phyloP scores from a whole-genome alignment of 2,888 invertebrate genomes.

The Mesorhabditis belari region DNA sequence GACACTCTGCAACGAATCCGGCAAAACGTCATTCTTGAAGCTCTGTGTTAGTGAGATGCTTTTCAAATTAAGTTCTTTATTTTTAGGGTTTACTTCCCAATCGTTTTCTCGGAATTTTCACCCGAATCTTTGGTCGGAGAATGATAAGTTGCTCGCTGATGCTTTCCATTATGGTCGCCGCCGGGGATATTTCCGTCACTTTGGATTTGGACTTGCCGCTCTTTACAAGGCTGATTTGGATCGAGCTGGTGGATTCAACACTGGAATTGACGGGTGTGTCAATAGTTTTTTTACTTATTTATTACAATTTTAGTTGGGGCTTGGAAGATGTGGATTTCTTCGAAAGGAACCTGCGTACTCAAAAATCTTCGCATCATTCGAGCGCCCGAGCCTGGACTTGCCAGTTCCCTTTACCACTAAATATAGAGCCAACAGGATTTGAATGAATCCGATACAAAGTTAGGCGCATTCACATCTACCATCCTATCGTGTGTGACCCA shows the following conservation, averaged over 20 bases:
- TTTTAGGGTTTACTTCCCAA: conserved; percentile 70
- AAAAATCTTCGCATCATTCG: conserved; percentile 71
- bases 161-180: conserved; percentile 42
- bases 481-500: conserved; percentile 76
- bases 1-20: conserved; percentile 68
- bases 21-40: conserved; percentile 54
- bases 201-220: conserved; percentile 88
- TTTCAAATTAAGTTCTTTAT: too few relatives aligned
- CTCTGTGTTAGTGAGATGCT: conserved; percentile 60
- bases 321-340: conserved; percentile 91
- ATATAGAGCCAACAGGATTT: too few relatives aligned
- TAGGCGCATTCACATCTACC: conserved; percentile 79
- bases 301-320: conserved; percentile 70
- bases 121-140: conserved; percentile 58
- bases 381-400: conserved; percentile 76
- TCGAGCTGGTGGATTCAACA: conserved; percentile 77
- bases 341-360: conserved; percentile 61
- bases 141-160: conserved; percentile 42
- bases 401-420: too few relatives aligned
- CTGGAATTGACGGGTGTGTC: conserved; percentile 72
- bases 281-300: not conserved
- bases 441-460: too few relatives aligned
- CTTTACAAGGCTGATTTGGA: conserved; percentile 66
- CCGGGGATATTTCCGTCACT: conserved; percentile 84
- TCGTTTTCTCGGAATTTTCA: conserved; percentile 90